Percentiles rank a stretch among this genome's conserved stretches.
These are phyloP conservation scores for Leptinotarsa tumamoca DNA, from an alignment of 2,888 invertebrate genomes.

Conservation along the genomic window DNA sequence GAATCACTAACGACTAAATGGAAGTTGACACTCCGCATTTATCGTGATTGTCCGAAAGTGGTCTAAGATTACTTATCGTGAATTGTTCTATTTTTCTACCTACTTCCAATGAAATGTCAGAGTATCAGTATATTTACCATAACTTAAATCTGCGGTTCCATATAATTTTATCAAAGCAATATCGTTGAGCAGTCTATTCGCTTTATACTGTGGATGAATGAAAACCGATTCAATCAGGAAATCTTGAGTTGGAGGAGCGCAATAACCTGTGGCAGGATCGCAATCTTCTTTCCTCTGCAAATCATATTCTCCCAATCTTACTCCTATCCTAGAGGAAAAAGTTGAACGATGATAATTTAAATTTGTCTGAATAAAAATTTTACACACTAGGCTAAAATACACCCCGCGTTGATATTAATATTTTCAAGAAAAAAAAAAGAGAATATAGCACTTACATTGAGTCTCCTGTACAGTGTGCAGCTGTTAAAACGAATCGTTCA, in stretches of 20 bases:
- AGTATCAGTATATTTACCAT: slow-evolving; percentile 44
- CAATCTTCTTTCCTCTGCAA: slow-evolving; percentile 67
- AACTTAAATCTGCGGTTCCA: slow-evolving; percentile 63
- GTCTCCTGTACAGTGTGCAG: slow-evolving; percentile 71
- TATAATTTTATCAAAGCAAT: slow-evolving; percentile 70
- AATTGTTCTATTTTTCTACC: no score
- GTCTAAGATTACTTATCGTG: no score
- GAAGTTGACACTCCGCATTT: no score
- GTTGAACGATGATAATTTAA: no score
- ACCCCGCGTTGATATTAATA: no score
- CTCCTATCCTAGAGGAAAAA: slow-evolving; percentile 66
- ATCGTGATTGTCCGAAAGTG: no score
- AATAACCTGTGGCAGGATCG: slow-evolving; percentile 57
- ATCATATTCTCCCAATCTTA: slow-evolving; percentile 75
- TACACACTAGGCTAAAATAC: no score
- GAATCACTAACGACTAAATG: no score
- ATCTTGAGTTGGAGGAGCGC: slow-evolving; percentile 68
- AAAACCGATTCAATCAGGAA: slow-evolving; percentile 67
- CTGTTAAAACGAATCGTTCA: slow-evolving; percentile 68
- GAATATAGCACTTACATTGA: slow-evolving; percentile 51
- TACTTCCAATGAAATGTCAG: neutral
- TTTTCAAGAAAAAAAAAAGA: no score
- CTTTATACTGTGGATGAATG: slow-evolving; percentile 70
- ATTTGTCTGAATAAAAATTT: no score
- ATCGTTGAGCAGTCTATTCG: slow-evolving; percentile 70